phyloP scores from a whole-genome alignment of 1,140 invertebrate species.

The Aphelenchoides fujianensis region DNA sequence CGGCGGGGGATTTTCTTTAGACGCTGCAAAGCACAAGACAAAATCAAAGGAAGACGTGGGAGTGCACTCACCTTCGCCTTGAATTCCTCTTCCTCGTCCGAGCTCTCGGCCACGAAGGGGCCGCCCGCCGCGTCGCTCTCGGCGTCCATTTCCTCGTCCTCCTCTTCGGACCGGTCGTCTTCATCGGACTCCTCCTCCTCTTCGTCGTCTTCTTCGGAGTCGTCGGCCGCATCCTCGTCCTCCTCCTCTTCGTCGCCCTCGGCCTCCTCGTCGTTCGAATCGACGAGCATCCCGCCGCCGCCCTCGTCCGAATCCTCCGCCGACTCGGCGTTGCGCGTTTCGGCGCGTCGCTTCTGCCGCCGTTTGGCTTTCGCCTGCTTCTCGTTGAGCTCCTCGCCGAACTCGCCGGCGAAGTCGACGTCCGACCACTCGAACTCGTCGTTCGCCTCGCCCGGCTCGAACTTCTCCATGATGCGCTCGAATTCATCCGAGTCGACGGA shows the following conservation, averaged over 20 bases:
- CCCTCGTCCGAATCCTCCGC: conserved; percentile 18
- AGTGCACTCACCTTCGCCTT: neutral
- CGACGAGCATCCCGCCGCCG: conserved; percentile 14
- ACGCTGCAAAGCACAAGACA: neutral
- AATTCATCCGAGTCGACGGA: conserved; percentile 86
- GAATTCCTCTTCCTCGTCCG: conserved; percentile 14
- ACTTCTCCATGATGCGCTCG: conserved; percentile 63
- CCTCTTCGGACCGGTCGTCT: conserved; percentile 59
- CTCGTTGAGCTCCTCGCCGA: conserved; percentile 29
- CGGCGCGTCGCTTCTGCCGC: conserved; percentile 6
- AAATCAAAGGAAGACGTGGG: neutral
- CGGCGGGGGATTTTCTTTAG: conserved; percentile 9
- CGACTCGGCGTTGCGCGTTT: no score
- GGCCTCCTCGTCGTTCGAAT: conserved; percentile 61
- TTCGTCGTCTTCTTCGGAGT: conserved; percentile 62
- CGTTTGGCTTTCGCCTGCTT: conserved; percentile 27
- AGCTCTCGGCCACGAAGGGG: neutral
- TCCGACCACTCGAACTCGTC: conserved; percentile 31
- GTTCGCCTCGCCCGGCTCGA: conserved; percentile 41
- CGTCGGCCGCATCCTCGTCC: conserved; percentile 49
- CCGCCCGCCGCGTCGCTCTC: no score
- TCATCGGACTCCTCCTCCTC: conserved; percentile 63
- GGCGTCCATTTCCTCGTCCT: conserved; percentile 7
- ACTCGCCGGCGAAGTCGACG: conserved; percentile 38
- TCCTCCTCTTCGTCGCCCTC: conserved; percentile 46